phyloP scores from a whole-genome alignment of 2,888 invertebrate genomes.

The Camptogramma bilineatum region DNA sequence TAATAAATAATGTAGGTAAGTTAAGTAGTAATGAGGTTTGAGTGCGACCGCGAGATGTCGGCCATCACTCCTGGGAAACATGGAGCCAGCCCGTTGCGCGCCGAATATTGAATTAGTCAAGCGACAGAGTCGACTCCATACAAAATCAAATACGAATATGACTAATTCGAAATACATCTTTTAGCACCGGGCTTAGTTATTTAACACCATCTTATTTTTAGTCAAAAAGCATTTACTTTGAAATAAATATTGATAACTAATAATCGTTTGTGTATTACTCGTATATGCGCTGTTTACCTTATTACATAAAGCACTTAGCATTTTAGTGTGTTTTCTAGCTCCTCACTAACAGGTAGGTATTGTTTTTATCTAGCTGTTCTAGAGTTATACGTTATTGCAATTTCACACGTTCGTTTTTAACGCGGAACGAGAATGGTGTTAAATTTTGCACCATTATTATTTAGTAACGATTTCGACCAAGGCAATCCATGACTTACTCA shows the following conservation, averaged over 20 bases:
- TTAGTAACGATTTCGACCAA: neutral
- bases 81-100: neutral
- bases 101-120: slow-evolving; percentile 1
- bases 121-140: neutral
- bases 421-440: neutral
- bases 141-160: neutral
- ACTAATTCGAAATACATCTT: neutral
- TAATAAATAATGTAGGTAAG: neutral
- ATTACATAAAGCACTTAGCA: neutral
- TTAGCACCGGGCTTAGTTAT: neutral
- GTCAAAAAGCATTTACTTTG: slow-evolving; percentile 29
- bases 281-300: neutral
- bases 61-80: neutral
- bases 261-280: neutral
- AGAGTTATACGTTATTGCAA: neutral
- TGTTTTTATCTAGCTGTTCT: neutral
- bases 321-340: neutral
- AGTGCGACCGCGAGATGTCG: neutral
- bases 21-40: neutral
- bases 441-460: neutral
- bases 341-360: neutral
- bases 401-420: neutral
- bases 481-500: neutral
- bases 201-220: slow-evolving; percentile 15
- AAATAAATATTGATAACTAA: slow-evolving; percentile 18